Evolutionary conservation across 2,888 invertebrate species (phyloP).

Genomic region (Ectemnius lituratus): DNA sequence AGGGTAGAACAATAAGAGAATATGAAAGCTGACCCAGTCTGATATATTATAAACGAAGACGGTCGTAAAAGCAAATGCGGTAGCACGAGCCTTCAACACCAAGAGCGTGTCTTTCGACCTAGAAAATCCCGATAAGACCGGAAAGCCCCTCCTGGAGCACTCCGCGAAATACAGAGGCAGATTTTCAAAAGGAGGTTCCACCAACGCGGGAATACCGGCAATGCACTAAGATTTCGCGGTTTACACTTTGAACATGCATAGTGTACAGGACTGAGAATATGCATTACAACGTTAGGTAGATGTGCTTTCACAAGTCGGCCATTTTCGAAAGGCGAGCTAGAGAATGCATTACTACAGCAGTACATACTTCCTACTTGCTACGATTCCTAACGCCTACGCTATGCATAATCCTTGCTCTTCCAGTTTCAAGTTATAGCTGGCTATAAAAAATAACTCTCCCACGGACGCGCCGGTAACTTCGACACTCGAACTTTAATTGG

Average conservation of each 20-base stretch:
- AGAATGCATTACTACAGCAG: no score
- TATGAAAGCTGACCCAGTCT: neutral
- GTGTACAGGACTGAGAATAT: no score
- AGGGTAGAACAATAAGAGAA: neutral
- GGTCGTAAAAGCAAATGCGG: slow-evolving; percentile 4
- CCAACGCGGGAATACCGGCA: slow-evolving; percentile 11
- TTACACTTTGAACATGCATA: no score
- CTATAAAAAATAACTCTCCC: no score
- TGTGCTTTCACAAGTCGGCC: no score
- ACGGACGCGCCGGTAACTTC: neutral
- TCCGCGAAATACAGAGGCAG: slow-evolving; percentile 18
- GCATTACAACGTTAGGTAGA: no score
- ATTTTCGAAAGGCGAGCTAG: no score
- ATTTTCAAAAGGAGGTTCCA: slow-evolving; percentile 36
- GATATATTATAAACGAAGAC: slow-evolving; percentile 16
- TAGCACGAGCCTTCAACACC: neutral
- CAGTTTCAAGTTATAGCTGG: no score
- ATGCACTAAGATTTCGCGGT: no score
- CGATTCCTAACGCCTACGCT: no score
- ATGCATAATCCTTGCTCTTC: no score
- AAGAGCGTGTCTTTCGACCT: slow-evolving; percentile 19
- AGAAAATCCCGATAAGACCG: slow-evolving; percentile 41
- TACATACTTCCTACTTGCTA: no score
- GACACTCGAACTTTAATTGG: neutral
- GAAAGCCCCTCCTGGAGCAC: slow-evolving; percentile 26